Conservation (phyloP, 2,797 vertebrate species). For the Typhlichthys eigenmanni region DNA sequence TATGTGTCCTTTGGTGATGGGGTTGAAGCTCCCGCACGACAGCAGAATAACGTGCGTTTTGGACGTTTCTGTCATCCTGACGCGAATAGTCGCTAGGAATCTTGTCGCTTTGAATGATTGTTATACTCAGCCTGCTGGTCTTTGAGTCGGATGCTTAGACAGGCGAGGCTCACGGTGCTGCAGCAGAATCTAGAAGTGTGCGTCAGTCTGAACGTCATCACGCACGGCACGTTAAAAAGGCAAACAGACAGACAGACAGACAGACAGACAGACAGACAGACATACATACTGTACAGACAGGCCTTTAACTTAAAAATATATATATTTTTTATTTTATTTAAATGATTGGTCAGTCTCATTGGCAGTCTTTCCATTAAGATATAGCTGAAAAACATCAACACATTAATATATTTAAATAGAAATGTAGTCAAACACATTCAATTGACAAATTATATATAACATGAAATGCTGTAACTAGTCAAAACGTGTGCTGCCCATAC, state of each 20-base stretch:
- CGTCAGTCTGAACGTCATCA: not conserved
- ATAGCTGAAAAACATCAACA: too few relatives aligned
- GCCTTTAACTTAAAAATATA: too few relatives aligned
- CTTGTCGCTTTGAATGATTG: not conserved
- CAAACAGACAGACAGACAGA: not conserved
- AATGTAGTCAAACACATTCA: too few relatives aligned
- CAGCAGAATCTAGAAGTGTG: slow-evolving; percentile 19
- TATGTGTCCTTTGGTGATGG: slow-evolving; percentile 95
- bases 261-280: not conserved
- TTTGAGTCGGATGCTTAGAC: slow-evolving; percentile 18
- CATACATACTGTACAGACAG: too few relatives aligned
- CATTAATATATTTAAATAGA: too few relatives aligned
- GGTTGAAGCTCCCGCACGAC: slow-evolving; percentile 97
- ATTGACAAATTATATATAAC: too few relatives aligned
- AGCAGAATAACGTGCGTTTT: slow-evolving; percentile 96
- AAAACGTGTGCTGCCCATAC: too few relatives aligned
- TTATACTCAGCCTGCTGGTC: not conserved
- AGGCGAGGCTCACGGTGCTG: slow-evolving; percentile 11
- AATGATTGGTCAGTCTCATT: too few relatives aligned
- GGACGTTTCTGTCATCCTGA: slow-evolving; percentile 85
- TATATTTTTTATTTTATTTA: too few relatives aligned
- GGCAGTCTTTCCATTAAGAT: too few relatives aligned
- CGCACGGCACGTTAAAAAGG: slow-evolving; percentile 2
- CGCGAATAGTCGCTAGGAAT: not conserved
- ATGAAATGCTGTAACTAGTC: too few relatives aligned